A percentile compares a stretch with the other conserved stretches of the same genome.
Conservation (phyloP, 2,797 vertebrate genomes). For the Chelonia mydas region DNA sequence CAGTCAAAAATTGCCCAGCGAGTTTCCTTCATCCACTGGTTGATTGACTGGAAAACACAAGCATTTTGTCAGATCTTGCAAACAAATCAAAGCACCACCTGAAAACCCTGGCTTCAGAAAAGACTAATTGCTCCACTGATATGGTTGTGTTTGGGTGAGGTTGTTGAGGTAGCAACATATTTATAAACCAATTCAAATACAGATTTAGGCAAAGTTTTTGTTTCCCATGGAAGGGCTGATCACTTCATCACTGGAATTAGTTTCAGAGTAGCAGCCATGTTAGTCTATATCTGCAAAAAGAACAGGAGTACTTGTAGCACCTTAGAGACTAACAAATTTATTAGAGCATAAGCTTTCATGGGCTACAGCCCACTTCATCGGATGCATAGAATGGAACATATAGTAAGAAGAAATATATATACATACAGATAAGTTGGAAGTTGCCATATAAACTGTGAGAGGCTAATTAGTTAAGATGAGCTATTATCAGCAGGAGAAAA, state of each 20-base stretch:
- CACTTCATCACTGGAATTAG: constrained; percentile 33
- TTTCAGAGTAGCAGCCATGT: not conserved
- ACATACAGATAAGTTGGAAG: no score
- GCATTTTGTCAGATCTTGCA: constrained; percentile 31
- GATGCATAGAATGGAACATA: no score
- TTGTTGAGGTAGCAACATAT: not conserved
- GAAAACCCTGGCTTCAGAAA: constrained; percentile 32
- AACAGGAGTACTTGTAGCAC: no score
- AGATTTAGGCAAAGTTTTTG: not conserved
- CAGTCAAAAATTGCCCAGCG: constrained; percentile 24
- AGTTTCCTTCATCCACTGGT: not conserved
- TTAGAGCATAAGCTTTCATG: no score
- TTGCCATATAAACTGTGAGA: no score
- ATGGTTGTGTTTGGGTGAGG: constrained; percentile 37
- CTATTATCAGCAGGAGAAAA: no score
- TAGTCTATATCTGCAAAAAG: no score
- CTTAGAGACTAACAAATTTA: no score
- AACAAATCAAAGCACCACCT: constrained; percentile 25
- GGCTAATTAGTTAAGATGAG: no score
- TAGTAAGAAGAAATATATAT: no score
- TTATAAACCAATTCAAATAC: constrained; percentile 52
- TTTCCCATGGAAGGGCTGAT: constrained; percentile 1
- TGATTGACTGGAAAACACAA: not conserved
- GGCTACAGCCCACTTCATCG: no score
- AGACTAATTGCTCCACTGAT: constrained; percentile 27